Evolutionary conservation across 2,888 invertebrate species (phyloP).

Genomic region (Latrodectus hesperus): DNA sequence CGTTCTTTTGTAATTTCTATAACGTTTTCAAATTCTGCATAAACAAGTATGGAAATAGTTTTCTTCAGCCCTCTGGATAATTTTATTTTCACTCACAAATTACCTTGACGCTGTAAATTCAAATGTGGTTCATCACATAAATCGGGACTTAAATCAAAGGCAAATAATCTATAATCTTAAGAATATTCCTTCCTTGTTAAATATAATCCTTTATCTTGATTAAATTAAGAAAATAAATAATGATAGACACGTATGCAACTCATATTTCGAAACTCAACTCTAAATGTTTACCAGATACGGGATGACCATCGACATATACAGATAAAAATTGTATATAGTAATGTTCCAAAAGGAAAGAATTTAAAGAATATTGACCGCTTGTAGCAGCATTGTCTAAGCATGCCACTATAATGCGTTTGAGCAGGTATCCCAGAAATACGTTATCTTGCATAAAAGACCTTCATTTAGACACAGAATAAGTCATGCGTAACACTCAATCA

Average conservation of each 20-base stretch:
- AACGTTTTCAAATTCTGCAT: constrained; percentile 3
- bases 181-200: neutral
- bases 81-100: neutral
- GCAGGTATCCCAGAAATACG: too few relatives aligned
- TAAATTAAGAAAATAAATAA: neutral
- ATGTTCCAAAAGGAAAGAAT: too few relatives aligned
- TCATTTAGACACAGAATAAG: too few relatives aligned
- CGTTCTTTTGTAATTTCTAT: constrained; percentile 8
- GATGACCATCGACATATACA: too few relatives aligned
- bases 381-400: too few relatives aligned
- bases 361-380: too few relatives aligned
- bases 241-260: too few relatives aligned
- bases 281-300: too few relatives aligned
- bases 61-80: neutral
- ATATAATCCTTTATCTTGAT: neutral
- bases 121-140: neutral
- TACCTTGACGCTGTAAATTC: neutral
- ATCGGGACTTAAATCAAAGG: neutral
- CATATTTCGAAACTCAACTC: too few relatives aligned
- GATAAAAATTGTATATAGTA: too few relatives aligned
- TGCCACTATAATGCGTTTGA: too few relatives aligned
- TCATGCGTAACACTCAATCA: neutral
- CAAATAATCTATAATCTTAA: neutral
- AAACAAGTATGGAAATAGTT: neutral
- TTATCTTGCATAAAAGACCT: too few relatives aligned